These are phyloP conservation scores for Gymnogyps californianus DNA, from an alignment of 2,113 vertebrate genomes.

Conservation along the genomic window DNA sequence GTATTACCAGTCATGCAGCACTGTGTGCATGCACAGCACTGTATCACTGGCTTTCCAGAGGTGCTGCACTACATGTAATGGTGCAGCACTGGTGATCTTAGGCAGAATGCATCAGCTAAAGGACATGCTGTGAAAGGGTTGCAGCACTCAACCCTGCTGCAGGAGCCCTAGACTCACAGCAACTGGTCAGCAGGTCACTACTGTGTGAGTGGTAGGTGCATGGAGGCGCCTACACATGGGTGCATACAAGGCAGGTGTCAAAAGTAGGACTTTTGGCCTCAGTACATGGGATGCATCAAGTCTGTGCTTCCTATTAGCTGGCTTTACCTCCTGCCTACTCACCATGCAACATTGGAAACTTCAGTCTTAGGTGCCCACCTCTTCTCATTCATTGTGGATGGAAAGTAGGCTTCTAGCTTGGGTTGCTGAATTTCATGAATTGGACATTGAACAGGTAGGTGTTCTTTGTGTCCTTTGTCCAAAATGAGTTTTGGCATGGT, in stretches of 20 bases:
- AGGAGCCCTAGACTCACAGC: neutral
- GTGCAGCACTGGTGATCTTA: neutral
- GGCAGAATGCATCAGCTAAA: neutral
- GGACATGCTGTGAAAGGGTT: neutral
- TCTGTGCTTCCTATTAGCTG: neutral
- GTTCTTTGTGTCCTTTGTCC: neutral
- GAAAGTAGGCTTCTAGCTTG: neutral
- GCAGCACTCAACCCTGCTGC: neutral
- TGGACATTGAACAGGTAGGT: neutral
- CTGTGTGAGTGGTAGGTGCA: neutral
- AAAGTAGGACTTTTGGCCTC: neutral
- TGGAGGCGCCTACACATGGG: neutral
- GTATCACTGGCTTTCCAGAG: neutral
- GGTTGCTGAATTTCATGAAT: neutral
- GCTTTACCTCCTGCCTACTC: neutral
- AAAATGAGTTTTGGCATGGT: neutral
- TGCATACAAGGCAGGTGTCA: neutral
- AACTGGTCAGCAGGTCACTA: neutral
- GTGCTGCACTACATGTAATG: fast-evolving
- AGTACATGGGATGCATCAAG: fast-evolving
- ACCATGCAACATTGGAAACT: neutral
- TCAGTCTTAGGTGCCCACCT: neutral
- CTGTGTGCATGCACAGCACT: fast-evolving
- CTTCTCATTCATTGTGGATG: neutral
- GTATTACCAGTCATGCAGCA: neutral